Evolutionary conservation across 1,140 invertebrate species (phyloP), one percentile per base, ranked within the genome.

Genomic region (Dufourea novaeangliae): DNA sequence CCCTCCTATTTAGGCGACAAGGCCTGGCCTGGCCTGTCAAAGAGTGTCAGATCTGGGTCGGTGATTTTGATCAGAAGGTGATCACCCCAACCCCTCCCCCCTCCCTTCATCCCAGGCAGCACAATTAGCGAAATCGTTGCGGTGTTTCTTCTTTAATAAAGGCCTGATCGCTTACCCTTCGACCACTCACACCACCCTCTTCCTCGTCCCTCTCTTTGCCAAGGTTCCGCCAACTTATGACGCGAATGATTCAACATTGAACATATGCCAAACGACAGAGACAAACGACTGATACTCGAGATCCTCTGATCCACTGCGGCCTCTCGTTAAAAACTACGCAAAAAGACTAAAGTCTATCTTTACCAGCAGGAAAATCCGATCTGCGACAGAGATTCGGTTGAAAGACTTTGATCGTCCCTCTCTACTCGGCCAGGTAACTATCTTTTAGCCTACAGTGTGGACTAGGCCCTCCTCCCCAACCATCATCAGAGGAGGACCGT

Each of bases 41-140:
- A 72, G 50, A 20, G 61, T 70, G 74, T 52, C 72, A 91, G 90
- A 92, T 92, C 89, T 92, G 83, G 92, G 90, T 91, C 92, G 90
- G 84, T 79, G 91, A 92, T 92, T 91, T 88, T 89, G 90, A 92
- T 90, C 88, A 83, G 80, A 37, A 22, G 62, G 66, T 46, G 50
- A 8, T 52, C 71, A 52, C 32, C 61, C 59, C 34, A 5, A 37
- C 3, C 34, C 3, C 34, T 37, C 8, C 8, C 34, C 3, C 3
- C 34, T 8, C 34, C 34, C 34, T 37, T 37, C 34, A 37, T 5
- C 34, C 46, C 46, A n/a, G 46, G 20, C 69, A 11, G 29, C 61
- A 69, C 64, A 76, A 76, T 76, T 76, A 76, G 41, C 73, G 54
- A 76, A 76, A 76, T 76, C 66, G 66, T 76, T 37, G 62, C 32